Evolutionary conservation across 2,113 vertebrate species (phyloP), one percentile per base, ranked within the genome.

Genomic region (Embiotoca jacksoni): DNA sequence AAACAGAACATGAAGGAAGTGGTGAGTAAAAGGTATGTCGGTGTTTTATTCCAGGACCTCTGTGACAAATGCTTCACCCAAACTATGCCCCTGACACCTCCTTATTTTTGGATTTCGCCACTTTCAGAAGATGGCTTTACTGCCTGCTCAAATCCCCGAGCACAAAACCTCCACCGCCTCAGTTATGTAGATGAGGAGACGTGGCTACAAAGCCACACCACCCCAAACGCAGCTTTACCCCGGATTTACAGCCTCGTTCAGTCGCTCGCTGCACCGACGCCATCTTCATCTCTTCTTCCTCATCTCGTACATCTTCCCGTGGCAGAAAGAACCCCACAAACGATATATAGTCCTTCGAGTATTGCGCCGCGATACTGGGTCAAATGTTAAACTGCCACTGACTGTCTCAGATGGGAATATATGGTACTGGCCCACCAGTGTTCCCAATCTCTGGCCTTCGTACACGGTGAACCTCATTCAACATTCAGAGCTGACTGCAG

Each of bases 351-450:
- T 67, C 76, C 39, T 57, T n/a, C 36, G 76, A 60, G 53, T 39
- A 31, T 53, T 78, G 23, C 8, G 0, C 32, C 54, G 13, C 36
- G 39, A 72, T 53, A 56, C 31, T 6, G 41, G 55, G 56, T 82
- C 55, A 82, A 64, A 70, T 66, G 41, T 76, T 76, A 70, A 75
- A 70, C 35, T 1, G 75, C 13, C 15, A 30, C 56, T 67, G 62
- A 50, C 33, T 35, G 71, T 64, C 46, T 73, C 54, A 59, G 53
- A 5, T 69, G 35, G 54, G 68, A 58, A 64, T 61, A 49, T 23
- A 23, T 23, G 23, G 23, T 23, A 55, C 14, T 69, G 52, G 15
- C 33, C 7, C n/a, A 35, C 33, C 56, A 23, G 57, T 41, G 36
- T 54, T 46, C 55, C 41, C 49, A 33, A 50, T 46, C 60, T 35